Percentiles rank a stretch among this genome's conserved stretches.
phyloP scores from a whole-genome alignment of 2,797 vertebrate species.

The Vipera latastei region DNA sequence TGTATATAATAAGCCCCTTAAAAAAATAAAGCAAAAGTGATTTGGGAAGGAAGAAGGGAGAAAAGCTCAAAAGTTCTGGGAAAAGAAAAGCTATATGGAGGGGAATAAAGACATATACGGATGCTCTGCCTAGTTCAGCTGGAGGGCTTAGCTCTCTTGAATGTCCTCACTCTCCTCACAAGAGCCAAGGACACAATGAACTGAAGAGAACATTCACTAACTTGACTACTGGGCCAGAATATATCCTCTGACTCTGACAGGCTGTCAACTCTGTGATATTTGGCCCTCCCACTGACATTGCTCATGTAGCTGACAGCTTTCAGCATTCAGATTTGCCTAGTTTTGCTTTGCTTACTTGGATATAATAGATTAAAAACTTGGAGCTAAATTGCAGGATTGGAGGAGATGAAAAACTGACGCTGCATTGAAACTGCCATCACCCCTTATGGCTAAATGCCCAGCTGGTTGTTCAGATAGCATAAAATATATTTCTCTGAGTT shows the following conservation, averaged over 20 bases:
- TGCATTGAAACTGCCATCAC: background rate
- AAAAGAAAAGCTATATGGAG: background rate
- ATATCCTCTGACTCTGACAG: conserved; percentile 1
- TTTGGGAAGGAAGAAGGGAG: background rate
- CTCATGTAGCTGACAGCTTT: background rate
- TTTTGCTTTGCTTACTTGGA: background rate
- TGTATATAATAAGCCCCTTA: background rate
- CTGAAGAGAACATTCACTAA: conserved; percentile 8
- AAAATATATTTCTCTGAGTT: background rate
- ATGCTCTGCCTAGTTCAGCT: background rate
- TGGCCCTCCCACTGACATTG: conserved; percentile 1
- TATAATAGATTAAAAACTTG: background rate
- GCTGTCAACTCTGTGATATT: background rate
- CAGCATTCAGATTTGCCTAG: background rate
- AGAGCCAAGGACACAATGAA: conserved; percentile 32
- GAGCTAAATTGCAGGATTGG: background rate
- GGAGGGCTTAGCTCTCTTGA: background rate
- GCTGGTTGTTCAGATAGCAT: background rate
- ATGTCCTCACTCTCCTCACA: background rate
- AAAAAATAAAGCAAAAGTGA: background rate
- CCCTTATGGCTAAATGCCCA: background rate
- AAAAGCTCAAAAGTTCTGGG: background rate
- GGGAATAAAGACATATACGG: conserved; percentile 5
- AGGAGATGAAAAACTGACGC: background rate
- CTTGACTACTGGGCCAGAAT: background rate